Base-by-base conservation (phyloP, 1,140 invertebrate species). In the Megalonaias nervosa region DNA sequence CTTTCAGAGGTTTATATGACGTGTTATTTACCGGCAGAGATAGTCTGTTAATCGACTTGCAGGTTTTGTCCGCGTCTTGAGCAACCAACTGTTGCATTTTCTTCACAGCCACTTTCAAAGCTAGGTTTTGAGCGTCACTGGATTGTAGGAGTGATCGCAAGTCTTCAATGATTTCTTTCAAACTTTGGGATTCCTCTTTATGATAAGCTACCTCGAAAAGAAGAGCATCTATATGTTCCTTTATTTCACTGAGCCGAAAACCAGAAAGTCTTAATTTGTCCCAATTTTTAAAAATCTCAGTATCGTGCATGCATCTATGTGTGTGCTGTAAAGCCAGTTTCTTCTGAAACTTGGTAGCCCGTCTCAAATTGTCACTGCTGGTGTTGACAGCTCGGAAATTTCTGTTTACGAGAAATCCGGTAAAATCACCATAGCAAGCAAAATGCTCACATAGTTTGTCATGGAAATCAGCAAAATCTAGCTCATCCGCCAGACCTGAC, bases 161-260 rank as follows among this genome's bases (percentile, higher is more conserved):
- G 69, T 78, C 76, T 55, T 78, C 76, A 31, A 78, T 78, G n/a
- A 78, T 78, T 19, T 78, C 76, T 31, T 72, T 78, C 16, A 78
- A 57, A n/a, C 71, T 73, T 60, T 78, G 76, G 9, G 76, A 73
- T 26, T 78, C 76, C 58, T 78, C 76, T n/a, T 73, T 78, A 60
- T 78, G 76, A 26, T 67, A 78, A 13, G 76, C 59, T 38, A 78
- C 76, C 23, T 78, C 76, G 58, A 62, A 78, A 58, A 78, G 62
- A 64, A 78, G 66, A 17, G 73, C 71, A 67, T 78, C 76, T 19
- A 78, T 78, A 38, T 74, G 70, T 64, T 78, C 76, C 21, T 65
- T 64, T 64, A 78, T 74, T 56, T 78, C 76, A 72, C 76, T 78
- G 14, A 78, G 60, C 64, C 76, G 70, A 60, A 78, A 78, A 57